Base-by-base conservation (phyloP, 2,888 invertebrate genomes). In the Lasioglossum vierecki region DNA sequence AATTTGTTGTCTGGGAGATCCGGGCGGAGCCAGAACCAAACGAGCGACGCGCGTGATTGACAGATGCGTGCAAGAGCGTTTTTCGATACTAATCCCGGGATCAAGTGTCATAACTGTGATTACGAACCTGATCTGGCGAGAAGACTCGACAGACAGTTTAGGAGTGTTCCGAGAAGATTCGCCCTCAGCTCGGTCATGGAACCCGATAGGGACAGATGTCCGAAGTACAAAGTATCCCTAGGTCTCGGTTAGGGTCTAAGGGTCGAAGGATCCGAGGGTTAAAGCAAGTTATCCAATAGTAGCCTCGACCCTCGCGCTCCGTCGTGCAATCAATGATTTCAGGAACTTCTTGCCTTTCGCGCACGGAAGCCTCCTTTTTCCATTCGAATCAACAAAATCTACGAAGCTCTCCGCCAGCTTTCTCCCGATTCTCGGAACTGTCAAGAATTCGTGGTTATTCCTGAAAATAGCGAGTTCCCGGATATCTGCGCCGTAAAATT, bases 201-300 rank as follows among this genome's bases (percentile, higher is more conserved):
- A 68, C 68, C 68, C 39, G 68, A 68, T 68, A 68, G 68, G 68
- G 68, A 68, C 68, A 68, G 68, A 68, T 68, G 68, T 68, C 68
- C 68, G 22, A 68, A 68, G 68, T 68, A 39, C 68, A 11, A 39
- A 22, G 68, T 68, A 68, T 68, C 39, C 68, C 35, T 39, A 68
- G 68, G 68, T 68, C 68, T 39, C 35, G 39, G 39, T 22, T 68
- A 68, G 68, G 68, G 68, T 39, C 68, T 39, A 68, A 68, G 68
- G 68, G 39, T 35, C 68, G 68, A 68, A 22, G 35, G 68, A 68
- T 68, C 68, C 68, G 68, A 39, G 68, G 68, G 68, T 68, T 68
- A 68, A 68, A 39, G 68, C 68, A 39, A 68, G 68, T 68, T 39
- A 68, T 68, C 68, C 68, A 68, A 68, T 68, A 39, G 68, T 68